phyloP scores from a whole-genome alignment of 2,888 invertebrate genomes.

The Sipha maydis region DNA sequence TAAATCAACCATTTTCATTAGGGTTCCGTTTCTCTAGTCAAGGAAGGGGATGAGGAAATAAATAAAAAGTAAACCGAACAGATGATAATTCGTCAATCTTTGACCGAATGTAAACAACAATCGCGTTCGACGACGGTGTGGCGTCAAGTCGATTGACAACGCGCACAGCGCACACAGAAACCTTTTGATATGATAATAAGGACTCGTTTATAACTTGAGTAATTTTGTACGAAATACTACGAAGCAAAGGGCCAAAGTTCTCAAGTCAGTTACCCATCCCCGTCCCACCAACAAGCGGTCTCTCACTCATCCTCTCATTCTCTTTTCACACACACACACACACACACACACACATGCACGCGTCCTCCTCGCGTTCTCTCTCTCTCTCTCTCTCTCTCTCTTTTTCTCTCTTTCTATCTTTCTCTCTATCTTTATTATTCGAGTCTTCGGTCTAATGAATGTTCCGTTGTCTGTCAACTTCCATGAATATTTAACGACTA shows the following conservation, averaged over 20 bases:
- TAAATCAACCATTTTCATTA: slow-evolving; percentile 45
- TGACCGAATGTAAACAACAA: slow-evolving; percentile 27
- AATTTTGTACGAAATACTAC: slow-evolving; percentile 50
- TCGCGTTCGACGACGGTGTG: slow-evolving; percentile 13
- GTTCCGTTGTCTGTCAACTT: slow-evolving; percentile 60
- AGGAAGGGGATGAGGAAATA: background rate
- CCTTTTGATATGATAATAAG: slow-evolving; percentile 62
- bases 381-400: background rate
- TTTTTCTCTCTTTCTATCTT: background rate
- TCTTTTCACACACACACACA: background rate
- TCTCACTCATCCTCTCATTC: background rate
- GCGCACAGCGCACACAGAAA: slow-evolving; percentile 11
- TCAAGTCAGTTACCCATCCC: slow-evolving; percentile 39
- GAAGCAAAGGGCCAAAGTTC: slow-evolving; percentile 51
- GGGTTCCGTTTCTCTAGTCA: background rate
- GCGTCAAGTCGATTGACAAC: slow-evolving; percentile 46
- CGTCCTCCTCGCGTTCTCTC: background rate
- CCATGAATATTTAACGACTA: slow-evolving; percentile 62
- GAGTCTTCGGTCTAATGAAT: slow-evolving; percentile 54
- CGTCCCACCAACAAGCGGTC: background rate
- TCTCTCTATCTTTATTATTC: background rate
- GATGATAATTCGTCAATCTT: slow-evolving; percentile 22
- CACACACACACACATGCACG: too few relatives aligned
- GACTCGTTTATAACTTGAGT: slow-evolving; percentile 59
- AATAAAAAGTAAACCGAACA: background rate